Conservation (phyloP, 2,888 invertebrate genomes). For the Capitulum mitella region DNA sequence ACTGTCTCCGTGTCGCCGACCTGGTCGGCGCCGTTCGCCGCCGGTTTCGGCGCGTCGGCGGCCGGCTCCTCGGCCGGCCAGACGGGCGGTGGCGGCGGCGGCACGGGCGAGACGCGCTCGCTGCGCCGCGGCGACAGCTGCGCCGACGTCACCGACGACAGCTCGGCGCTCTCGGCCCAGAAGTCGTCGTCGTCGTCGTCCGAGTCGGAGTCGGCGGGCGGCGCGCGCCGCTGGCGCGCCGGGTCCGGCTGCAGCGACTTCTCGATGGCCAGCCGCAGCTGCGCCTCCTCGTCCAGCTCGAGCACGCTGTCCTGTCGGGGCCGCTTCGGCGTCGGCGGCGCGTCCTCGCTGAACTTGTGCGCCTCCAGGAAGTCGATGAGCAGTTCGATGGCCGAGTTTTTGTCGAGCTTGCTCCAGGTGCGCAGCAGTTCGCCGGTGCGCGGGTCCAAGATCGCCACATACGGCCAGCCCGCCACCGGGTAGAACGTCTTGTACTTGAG, state of each 20-base stretch:
- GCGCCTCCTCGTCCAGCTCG: constrained; percentile 47
- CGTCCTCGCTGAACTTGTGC: constrained; percentile 41
- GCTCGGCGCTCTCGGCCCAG: constrained; percentile 2
- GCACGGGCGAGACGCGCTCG: constrained; percentile 21
- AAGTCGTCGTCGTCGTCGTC: constrained; percentile 37
- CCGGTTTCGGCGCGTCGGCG: neutral
- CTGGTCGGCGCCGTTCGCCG: neutral
- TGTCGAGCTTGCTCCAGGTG: constrained; percentile 45
- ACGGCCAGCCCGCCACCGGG: constrained; percentile 54
- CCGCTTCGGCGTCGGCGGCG: constrained; percentile 32
- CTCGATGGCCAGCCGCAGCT: constrained; percentile 47
- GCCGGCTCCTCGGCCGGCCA: neutral
- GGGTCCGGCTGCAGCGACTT: constrained; percentile 42
- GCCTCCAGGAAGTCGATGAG: constrained; percentile 43
- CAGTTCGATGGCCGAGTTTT: constrained; percentile 44
- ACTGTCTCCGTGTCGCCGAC: too few species aligned
- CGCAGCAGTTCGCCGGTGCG: constrained; percentile 57
- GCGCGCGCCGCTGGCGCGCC: constrained; percentile 41
- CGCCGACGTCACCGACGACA: neutral
- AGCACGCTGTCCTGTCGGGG: constrained; percentile 41
- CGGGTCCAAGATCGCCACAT: constrained; percentile 59
- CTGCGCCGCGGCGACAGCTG: constrained; percentile 24
- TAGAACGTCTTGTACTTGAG: constrained; percentile 58
- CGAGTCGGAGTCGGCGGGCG: constrained; percentile 44
- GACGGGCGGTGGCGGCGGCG: neutral